Evolutionary conservation across 2,888 invertebrate genomes (phyloP).

Genomic region (Clivina fossor): DNA sequence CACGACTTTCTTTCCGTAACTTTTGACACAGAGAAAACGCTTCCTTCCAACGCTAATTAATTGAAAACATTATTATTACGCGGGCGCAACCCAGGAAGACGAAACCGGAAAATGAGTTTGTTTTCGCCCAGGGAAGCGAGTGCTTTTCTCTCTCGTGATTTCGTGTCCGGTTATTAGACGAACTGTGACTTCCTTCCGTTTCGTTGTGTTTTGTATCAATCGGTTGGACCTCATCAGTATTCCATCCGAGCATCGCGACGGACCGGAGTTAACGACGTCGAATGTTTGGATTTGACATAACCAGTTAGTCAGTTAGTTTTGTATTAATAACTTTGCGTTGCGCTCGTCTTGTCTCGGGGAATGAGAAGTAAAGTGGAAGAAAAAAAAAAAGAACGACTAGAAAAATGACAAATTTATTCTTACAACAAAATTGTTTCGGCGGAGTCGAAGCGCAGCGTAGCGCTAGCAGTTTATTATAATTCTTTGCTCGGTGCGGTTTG

Average conservation of each 20-base stretch:
- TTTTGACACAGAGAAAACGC: slow-evolving; percentile 4
- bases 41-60: slow-evolving; percentile 45
- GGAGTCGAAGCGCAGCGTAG: too few species aligned
- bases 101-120: slow-evolving; percentile 28
- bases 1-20: slow-evolving; percentile 10
- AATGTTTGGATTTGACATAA: slow-evolving; percentile 58
- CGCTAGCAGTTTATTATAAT: slow-evolving; percentile 47
- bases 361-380: slow-evolving; percentile 29
- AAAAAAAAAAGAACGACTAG: slow-evolving; percentile 53
- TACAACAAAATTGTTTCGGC: slow-evolving; percentile 50
- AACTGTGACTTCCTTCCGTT: slow-evolving; percentile 7
- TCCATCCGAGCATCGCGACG: slow-evolving; percentile 48
- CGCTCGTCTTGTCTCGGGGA: slow-evolving; percentile 46
- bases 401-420: slow-evolving; percentile 55
- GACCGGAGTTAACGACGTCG: slow-evolving; percentile 54
- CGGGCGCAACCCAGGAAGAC: too few species aligned
- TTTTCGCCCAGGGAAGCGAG: background rate
- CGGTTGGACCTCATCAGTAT: slow-evolving; percentile 55
- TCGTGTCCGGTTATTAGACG: slow-evolving; percentile 9
- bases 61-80: slow-evolving; percentile 51
- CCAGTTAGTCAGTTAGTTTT: slow-evolving; percentile 58
- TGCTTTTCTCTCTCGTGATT: background rate
- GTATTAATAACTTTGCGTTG: slow-evolving; percentile 55
- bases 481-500: too few species aligned
- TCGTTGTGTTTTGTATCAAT: background rate